Evolutionary conservation across 2,113 vertebrate species (phyloP).

Genomic region (Platichthys stellatus): DNA sequence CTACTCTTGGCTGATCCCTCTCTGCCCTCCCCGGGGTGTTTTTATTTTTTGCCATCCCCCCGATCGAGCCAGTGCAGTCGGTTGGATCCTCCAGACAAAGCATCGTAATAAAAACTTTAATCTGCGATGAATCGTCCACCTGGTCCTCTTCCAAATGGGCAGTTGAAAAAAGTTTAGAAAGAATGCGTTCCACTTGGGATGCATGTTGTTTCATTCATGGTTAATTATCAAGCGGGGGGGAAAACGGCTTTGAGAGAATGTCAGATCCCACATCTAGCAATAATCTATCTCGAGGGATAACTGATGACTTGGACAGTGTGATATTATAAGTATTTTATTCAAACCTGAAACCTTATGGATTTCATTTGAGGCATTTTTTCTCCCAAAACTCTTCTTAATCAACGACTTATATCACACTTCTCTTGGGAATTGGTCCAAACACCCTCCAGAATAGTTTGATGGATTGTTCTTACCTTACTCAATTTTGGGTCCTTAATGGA

Average conservation of each 20-base stretch:
- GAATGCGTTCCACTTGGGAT: background rate
- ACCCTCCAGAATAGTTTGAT: conserved; percentile 26
- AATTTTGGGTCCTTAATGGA: conserved; percentile 1
- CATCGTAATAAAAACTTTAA: conserved; percentile 60
- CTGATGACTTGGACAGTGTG: background rate
- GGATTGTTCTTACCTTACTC: conserved; percentile 5
- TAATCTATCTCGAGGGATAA: background rate
- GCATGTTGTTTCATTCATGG: conserved; percentile 10
- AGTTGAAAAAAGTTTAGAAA: conserved; percentile 6
- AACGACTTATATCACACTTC: conserved; percentile 26
- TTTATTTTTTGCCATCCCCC: conserved; percentile 62
- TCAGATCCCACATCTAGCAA: background rate
- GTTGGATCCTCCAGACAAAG: conserved; percentile 49
- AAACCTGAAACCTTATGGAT: too few species aligned
- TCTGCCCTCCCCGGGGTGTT: conserved; percentile 47
- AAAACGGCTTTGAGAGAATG: too few species aligned
- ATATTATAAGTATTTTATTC: background rate
- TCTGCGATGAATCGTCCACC: conserved; percentile 46
- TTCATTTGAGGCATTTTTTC: background rate
- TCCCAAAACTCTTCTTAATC: too few species aligned
- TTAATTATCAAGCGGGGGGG: background rate
- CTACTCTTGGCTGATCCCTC: conserved; percentile 68
- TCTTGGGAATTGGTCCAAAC: conserved; percentile 6
- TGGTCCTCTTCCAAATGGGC: conserved; percentile 13
- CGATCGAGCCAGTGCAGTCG: conserved; percentile 61